These are phyloP conservation scores for Copidosoma aretas DNA, from an alignment of 2,888 invertebrate genomes.

Conservation along the genomic window DNA sequence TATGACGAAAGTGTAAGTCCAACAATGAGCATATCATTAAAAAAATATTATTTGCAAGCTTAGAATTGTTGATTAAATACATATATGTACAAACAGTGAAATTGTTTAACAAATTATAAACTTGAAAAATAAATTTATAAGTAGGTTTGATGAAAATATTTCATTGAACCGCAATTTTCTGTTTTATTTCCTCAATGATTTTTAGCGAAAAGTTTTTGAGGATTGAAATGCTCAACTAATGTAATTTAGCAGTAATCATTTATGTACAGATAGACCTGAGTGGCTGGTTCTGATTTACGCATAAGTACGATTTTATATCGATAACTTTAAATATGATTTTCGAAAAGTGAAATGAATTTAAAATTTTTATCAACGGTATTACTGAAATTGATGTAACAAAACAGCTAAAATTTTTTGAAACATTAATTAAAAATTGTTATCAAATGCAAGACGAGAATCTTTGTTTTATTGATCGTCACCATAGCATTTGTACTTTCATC, in stretches of 20 bases:
- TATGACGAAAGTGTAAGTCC: background rate
- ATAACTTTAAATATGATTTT: constrained; percentile 7
- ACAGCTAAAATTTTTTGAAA: background rate
- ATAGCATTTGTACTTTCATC: constrained; percentile 35
- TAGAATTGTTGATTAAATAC: too few relatives aligned
- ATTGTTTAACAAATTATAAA: too few relatives aligned
- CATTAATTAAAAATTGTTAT: background rate
- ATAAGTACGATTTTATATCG: constrained; percentile 23
- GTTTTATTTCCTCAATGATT: too few relatives aligned
- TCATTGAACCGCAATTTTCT: too few relatives aligned
- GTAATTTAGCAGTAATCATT: constrained; percentile 21
- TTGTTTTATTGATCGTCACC: constrained; percentile 18
- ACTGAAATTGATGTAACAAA: too few relatives aligned
- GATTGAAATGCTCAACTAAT: too few relatives aligned
- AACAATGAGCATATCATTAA: constrained; percentile 7
- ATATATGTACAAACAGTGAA: too few relatives aligned
- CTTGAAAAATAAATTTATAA: too few relatives aligned
- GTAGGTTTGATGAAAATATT: too few relatives aligned
- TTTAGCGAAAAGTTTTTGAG: too few relatives aligned
- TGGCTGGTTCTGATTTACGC: constrained; percentile 23
- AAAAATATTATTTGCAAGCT: background rate
- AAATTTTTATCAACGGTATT: too few relatives aligned
- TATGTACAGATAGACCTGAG: constrained; percentile 35
- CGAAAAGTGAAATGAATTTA: background rate
- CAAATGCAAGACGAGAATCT: constrained; percentile 4